phyloP scores from a whole-genome alignment of 2,797 vertebrate species.

The Lepus oiostolus region DNA sequence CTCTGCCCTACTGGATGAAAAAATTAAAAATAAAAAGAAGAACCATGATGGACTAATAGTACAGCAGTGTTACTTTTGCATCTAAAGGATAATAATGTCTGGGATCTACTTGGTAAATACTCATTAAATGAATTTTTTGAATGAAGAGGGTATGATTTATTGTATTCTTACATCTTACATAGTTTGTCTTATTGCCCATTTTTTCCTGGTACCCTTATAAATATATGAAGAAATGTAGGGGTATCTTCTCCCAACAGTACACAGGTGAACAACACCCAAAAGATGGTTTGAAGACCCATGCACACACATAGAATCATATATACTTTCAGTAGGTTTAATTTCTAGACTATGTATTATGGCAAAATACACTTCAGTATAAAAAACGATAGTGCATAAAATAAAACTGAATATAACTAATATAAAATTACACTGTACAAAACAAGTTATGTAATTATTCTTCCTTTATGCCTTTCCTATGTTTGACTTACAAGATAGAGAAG shows the following conservation, averaged over 20 bases:
- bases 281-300: neutral
- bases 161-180: neutral
- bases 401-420: slow-evolving; percentile 31
- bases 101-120: neutral
- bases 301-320: neutral
- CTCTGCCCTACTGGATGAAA: neutral
- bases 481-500: neutral
- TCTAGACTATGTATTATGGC: neutral
- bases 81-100: neutral
- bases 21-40: neutral
- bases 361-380: neutral
- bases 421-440: neutral
- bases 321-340: neutral
- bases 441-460: neutral
- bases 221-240: neutral
- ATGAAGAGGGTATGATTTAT: neutral
- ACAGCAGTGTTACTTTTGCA: neutral
- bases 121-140: neutral
- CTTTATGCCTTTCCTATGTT: neutral
- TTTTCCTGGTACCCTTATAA: neutral
- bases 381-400: neutral
- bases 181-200: neutral
- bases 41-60: neutral
- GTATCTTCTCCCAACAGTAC: neutral
- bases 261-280: neutral